Conservation (phyloP, 2,113 vertebrate genomes). For the Alligator mississippiensis region DNA sequence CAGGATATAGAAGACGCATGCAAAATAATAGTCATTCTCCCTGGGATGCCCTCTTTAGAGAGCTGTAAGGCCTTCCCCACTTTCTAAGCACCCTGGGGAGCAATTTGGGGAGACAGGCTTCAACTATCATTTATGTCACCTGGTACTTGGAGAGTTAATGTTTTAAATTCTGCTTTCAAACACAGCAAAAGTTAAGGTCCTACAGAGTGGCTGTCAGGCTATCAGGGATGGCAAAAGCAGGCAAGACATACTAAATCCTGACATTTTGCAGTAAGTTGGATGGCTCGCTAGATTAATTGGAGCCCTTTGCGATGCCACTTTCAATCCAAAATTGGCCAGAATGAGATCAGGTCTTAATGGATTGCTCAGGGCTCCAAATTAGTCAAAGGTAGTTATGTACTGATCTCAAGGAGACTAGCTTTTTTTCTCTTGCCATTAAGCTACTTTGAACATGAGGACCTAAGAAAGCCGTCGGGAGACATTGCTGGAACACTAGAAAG, state of each 20-base stretch:
- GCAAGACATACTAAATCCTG: rapidly evolving
- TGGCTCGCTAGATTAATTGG: neutral
- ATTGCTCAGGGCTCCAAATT: neutral
- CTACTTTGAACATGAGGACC: rapidly evolving
- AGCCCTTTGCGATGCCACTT: neutral
- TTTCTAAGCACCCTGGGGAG: neutral
- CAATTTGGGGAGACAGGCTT: neutral
- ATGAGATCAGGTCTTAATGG: neutral
- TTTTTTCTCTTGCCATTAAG: neutral
- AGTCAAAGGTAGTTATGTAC: neutral
- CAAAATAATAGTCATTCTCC: too few species aligned
- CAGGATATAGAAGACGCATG: neutral
- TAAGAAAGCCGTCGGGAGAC: neutral
- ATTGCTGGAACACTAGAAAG: neutral
- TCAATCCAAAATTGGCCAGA: neutral
- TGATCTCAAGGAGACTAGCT: neutral
- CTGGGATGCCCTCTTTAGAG: too few species aligned
- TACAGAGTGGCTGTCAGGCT: neutral
- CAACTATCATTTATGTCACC: neutral
- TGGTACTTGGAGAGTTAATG: neutral
- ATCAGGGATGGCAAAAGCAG: neutral
- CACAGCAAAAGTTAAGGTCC: rapidly evolving
- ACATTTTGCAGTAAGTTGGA: too few species aligned
- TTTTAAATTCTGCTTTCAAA: neutral
- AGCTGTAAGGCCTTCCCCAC: neutral